A percentile compares a stretch with the other conserved stretches of the same genome.
Evolutionary conservation across 2,797 vertebrate species (phyloP).

Genomic region (Bovichtus variegatus): DNA sequence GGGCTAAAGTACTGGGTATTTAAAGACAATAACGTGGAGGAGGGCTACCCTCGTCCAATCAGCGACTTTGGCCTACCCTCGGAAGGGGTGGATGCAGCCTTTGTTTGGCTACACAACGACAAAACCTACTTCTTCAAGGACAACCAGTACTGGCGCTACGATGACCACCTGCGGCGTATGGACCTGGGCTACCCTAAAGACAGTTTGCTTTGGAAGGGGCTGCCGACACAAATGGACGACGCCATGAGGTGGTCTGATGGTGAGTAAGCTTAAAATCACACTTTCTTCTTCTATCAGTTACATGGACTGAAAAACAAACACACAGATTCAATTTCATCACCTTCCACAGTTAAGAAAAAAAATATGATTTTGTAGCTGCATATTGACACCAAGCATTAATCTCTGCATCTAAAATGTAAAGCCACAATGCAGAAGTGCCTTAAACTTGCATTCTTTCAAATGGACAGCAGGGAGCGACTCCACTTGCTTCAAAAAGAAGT

Average conservation of each 20-base stretch:
- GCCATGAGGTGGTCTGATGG: slow-evolving; percentile 98
- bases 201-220: slow-evolving; percentile 91
- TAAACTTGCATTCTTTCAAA: too few species aligned
- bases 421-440: too few species aligned
- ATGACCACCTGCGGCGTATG: slow-evolving; percentile 92
- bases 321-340: not conserved
- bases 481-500: too few species aligned
- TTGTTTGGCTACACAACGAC: slow-evolving; percentile 95
- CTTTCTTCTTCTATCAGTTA: not conserved
- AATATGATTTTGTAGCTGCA: not conserved
- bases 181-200: slow-evolving; percentile 94
- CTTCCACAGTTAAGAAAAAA: not conserved
- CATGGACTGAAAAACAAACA: not conserved
- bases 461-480: too few species aligned
- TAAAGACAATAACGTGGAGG: slow-evolving; percentile 96
- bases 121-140: slow-evolving; percentile 99
- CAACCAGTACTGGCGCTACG: slow-evolving; percentile 93
- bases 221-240: slow-evolving; percentile 91
- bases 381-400: not conserved
- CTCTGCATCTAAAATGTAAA: too few species aligned
- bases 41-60: slow-evolving; percentile 94
- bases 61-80: slow-evolving; percentile 93
- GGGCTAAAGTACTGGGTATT: slow-evolving; percentile 98
- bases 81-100: slow-evolving; percentile 92
- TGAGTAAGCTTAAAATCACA: slow-evolving; percentile 75